Percentiles rank a stretch among this genome's conserved stretches.
phyloP scores from a whole-genome alignment of 2,888 invertebrate species.

The Corbicula japonica region DNA sequence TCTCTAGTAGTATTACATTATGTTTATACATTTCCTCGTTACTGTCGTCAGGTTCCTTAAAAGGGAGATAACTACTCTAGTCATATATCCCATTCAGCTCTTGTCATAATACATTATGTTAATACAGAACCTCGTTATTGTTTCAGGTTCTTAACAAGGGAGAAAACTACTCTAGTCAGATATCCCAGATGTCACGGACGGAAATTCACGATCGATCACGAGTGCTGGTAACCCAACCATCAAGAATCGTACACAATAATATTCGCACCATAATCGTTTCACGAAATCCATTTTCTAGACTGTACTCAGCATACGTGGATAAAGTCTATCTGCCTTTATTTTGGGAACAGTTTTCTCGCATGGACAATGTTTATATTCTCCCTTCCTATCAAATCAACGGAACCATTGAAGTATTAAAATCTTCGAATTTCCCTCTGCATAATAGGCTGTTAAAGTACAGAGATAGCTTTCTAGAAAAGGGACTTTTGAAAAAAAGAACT shows the following conservation, averaged over 20 bases:
- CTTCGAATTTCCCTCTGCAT: conserved; percentile 25
- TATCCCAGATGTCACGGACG: conserved; percentile 39
- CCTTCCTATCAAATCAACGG: conserved; percentile 22
- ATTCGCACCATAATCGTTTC: conserved; percentile 49
- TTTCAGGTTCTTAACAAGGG: conserved; percentile 51
- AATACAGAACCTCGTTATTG: too few relatives aligned
- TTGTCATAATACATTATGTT: too few relatives aligned
- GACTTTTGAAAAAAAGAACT: conserved; percentile 28
- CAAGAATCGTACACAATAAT: conserved; percentile 26
- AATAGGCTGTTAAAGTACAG: conserved; percentile 19
- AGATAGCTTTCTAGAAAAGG: conserved; percentile 20
- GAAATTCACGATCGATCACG: conserved; percentile 53
- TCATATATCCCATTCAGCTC: too few relatives aligned
- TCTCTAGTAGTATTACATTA: too few relatives aligned
- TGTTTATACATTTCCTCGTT: too few relatives aligned
- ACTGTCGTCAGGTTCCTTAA: too few relatives aligned
- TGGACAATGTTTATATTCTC: conserved; percentile 23
- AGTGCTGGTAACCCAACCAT: conserved; percentile 29
- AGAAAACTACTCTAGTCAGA: conserved; percentile 24
- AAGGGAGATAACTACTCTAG: too few relatives aligned
- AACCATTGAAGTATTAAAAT: conserved; percentile 39
- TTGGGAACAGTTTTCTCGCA: conserved; percentile 46
- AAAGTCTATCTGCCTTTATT: conserved; percentile 62
- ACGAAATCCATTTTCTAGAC: conserved; percentile 57
- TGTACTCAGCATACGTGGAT: conserved; percentile 59